phyloP scores from a whole-genome alignment of 2,113 vertebrate genomes.

The Microcebus tavaratra region DNA sequence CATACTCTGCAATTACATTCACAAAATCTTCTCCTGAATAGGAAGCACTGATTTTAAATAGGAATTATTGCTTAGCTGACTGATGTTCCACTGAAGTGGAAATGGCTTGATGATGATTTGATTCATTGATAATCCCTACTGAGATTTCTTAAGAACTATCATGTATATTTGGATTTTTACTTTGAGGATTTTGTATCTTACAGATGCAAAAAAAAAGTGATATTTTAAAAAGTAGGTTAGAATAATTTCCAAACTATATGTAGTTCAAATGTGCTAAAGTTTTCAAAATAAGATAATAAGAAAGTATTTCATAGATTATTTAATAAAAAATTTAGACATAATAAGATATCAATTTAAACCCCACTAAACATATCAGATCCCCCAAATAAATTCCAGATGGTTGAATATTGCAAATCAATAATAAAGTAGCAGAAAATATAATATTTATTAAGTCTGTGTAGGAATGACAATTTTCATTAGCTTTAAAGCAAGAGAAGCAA shows the following conservation, averaged over 20 bases:
- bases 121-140: not conserved
- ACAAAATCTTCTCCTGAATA: not conserved
- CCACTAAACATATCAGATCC: not conserved
- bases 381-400: not conserved
- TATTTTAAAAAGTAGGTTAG: conserved; percentile 8
- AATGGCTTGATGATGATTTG: not conserved
- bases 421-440: not conserved
- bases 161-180: not conserved
- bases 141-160: conserved; percentile 16
- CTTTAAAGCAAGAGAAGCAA: not conserved
- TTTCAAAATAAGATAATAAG: not conserved
- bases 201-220: not conserved
- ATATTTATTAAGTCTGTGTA: not conserved
- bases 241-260: not conserved
- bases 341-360: not conserved
- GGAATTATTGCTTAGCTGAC: not conserved
- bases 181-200: conserved; percentile 27
- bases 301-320: not conserved
- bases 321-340: not conserved
- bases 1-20: conserved; percentile 54
- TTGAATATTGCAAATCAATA: conserved; percentile 9
- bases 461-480: not conserved
- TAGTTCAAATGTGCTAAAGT: not conserved
- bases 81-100: not conserved
- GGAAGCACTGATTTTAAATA: conserved; percentile 14